phyloP scores from a whole-genome alignment of 2,888 invertebrate species.

The Tryphoninae sp. region DNA sequence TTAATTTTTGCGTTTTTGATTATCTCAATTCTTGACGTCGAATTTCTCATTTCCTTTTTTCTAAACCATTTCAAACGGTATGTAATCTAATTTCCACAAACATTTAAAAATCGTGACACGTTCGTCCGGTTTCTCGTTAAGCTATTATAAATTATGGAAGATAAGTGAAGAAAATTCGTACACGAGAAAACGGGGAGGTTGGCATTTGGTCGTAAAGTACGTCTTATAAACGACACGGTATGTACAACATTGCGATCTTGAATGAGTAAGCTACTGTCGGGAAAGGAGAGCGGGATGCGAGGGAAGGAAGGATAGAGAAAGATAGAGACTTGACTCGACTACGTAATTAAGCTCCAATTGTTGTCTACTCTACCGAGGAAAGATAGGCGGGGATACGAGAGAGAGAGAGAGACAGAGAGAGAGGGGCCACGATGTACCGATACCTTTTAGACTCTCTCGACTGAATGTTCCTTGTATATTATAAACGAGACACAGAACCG shows the following conservation, averaged over 20 bases:
- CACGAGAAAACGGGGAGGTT: background rate
- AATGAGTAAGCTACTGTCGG: constrained; percentile 54
- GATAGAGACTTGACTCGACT: constrained; percentile 54
- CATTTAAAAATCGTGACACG: too few species aligned
- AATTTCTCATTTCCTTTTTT: constrained; percentile 1
- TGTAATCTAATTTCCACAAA: too few species aligned
- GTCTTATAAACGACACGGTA: constrained; percentile 1
- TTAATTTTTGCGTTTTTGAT: too few species aligned
- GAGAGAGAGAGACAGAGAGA: constrained; percentile 54
- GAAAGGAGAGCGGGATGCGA: background rate
- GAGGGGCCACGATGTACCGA: constrained; percentile 25
- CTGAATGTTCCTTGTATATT: constrained; percentile 31
- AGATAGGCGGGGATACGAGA: constrained; percentile 41
- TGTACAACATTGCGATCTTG: constrained; percentile 48
- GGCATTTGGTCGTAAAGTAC: background rate
- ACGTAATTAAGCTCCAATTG: constrained; percentile 76
- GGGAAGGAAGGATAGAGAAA: constrained; percentile 15
- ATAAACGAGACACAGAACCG: constrained; percentile 13
- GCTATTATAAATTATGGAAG: constrained; percentile 1
- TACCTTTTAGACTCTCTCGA: constrained; percentile 22
- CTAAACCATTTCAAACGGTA: too few species aligned
- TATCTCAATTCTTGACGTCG: background rate
- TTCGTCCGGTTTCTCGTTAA: background rate
- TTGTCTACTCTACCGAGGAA: constrained; percentile 66
- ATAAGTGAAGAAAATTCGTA: background rate